Percentiles rank a stretch among this genome's conserved stretches.
Evolutionary conservation across 2,113 vertebrate genomes (phyloP).

Genomic region (Aplodontia rufa): DNA sequence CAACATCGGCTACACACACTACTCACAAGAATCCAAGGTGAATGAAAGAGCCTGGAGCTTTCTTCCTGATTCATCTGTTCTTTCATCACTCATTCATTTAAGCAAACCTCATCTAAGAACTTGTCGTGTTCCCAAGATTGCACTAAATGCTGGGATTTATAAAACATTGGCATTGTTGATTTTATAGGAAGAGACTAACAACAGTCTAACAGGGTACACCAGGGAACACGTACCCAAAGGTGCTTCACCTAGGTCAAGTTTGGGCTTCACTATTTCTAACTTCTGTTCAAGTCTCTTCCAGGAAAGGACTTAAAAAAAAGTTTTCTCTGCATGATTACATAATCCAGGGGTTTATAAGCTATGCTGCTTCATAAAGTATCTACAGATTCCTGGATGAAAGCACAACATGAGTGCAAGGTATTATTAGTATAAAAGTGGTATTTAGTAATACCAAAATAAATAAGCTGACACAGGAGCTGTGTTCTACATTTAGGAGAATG

Average conservation of each 20-base stretch:
- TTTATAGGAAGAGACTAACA: not conserved
- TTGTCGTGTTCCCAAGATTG: too few relatives aligned
- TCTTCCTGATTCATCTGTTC: not conserved
- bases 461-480: not conserved
- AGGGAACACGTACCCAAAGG: not conserved
- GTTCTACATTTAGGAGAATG: not conserved
- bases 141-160: not conserved
- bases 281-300: not conserved
- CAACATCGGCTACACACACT: not conserved
- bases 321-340: not conserved
- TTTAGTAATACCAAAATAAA: conserved; percentile 52
- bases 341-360: not conserved
- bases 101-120: not conserved
- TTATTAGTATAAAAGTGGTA: conserved; percentile 60
- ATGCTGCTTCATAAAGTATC: not conserved
- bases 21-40: not conserved
- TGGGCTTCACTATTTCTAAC: not conserved
- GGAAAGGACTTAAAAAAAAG: not conserved
- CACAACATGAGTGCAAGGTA: not conserved
- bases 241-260: not conserved
- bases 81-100: not conserved
- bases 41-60: not conserved
- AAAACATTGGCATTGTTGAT: not conserved
- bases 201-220: too few relatives aligned
- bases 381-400: conserved; percentile 1